Evolutionary conservation across 2,113 vertebrate species (phyloP).

Genomic region (Potamarius usumacintae): DNA sequence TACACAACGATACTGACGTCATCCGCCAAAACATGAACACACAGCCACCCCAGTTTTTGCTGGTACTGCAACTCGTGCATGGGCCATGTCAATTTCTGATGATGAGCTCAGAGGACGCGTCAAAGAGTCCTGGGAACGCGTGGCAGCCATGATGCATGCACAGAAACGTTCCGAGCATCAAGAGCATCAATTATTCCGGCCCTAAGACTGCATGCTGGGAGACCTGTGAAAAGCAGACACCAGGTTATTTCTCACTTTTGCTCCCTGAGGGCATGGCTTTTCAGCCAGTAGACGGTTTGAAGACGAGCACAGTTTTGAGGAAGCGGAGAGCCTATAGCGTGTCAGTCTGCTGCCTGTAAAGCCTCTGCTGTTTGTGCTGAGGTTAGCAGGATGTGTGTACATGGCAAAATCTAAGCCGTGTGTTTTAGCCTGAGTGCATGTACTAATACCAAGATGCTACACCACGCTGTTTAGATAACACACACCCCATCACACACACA

Average conservation of each 20-base stretch:
- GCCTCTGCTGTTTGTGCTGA: background rate
- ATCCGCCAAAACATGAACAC: too few species aligned
- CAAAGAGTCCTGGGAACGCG: too few species aligned
- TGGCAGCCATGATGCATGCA: too few species aligned
- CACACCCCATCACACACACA: slow-evolving; percentile 3
- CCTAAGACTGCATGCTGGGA: background rate
- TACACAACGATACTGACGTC: too few species aligned
- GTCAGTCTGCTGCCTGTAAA: background rate
- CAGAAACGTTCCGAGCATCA: too few species aligned
- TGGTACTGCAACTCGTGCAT: too few species aligned
- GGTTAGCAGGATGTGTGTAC: background rate
- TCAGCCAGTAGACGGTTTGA: slow-evolving; percentile 14
- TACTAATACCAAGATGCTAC: slow-evolving; percentile 20
- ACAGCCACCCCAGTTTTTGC: too few species aligned
- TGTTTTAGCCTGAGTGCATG: slow-evolving; percentile 22
- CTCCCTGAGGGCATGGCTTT: slow-evolving; percentile 1
- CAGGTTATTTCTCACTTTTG: slow-evolving; percentile 12
- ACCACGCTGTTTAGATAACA: slow-evolving; percentile 8
- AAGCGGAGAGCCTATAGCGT: background rate
- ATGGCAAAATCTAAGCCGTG: background rate
- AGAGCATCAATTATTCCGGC: too few species aligned
- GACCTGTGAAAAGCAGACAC: slow-evolving; percentile 12
- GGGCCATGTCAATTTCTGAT: too few species aligned
- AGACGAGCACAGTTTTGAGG: background rate
- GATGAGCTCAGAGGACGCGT: too few species aligned